Evolutionary conservation across 2,888 invertebrate genomes (phyloP), one percentile per base, ranked within the genome.

Genomic region (Bembecia ichneumoniformis): DNA sequence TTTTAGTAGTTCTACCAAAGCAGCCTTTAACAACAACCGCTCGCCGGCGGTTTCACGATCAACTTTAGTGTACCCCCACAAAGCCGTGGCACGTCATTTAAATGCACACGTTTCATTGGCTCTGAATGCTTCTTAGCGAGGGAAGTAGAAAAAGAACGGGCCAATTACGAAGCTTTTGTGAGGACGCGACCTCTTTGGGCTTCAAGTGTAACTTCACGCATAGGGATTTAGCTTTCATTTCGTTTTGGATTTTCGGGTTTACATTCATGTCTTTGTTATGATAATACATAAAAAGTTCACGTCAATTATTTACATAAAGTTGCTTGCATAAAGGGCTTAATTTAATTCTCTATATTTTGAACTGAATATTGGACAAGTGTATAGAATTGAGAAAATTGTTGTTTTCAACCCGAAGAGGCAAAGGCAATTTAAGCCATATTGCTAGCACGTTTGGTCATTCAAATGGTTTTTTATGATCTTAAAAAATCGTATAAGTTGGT

Each of bases 71-170:
- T 82, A 80, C 79, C 82, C 82, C 83, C 82, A 86, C 86, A 86
- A 86, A 87, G 86, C 81, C 63, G 68, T 68, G 76, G 82, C 76
- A 82, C 82, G 84, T 87, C 86, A 86, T 87, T 87, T 87, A 87
- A 87, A 86, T 86, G 87, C 87, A 84, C 86, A 87, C 87, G 87
- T 86, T 83, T 87, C 87, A 87, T 87, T 86, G 86, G 84, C 74
- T 84, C 77, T 83, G 83, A 87, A 87, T 86, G 84, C 83, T 86
- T 81, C 79, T 58, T 55, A 54, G 55, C 47, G 52, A 78, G 83
- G 82, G 81, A 82, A 84, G 82, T 82, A 2, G 28, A 81, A 84
- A 84, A 86, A 87, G 86, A 82, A 82, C 83, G 82, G 76, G 86
- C 86, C 87, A 87, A 86, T 87, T 87, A 87, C 82, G 77, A 73